Evolutionary conservation across 2,888 invertebrate species (phyloP), one percentile per base, ranked within the genome.

Genomic region (Noctua comes): DNA sequence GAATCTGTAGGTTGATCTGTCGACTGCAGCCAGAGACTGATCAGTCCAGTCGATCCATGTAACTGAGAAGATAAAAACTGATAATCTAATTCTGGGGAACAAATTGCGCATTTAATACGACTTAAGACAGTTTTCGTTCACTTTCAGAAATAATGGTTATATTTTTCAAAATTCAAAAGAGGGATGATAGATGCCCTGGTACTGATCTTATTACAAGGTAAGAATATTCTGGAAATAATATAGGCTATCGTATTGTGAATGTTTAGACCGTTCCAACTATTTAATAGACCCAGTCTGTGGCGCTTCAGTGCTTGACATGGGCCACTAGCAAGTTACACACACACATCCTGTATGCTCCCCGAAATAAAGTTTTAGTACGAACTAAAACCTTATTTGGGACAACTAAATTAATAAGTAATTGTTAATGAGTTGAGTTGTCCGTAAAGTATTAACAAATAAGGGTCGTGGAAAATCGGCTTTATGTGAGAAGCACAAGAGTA

Each of bases 151-250:
- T 97, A 59, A 96, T 97, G 97, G 94, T 97, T 2, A 96, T 97
- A 89, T 97, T 96, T 89, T 96, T 95, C 88, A 97, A 97, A 93
- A 96, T 97, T 83, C 96, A 96, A 83, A 96, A 96, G 86, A 93
- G 97, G 5, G 97, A 97, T 48, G 96, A 96, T 54, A 96, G 96
- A 72, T 94, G 95, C 0, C 93, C 91, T 24, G 94, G 93, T 0
- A 88, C 93, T 0, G 96, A 96, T 89, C 89, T 95, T 36, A 96
- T 97, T 89, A 95, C 96, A 62, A 95, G 97, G 97, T 96, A 83
- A 70, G 76, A 21, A n/a, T n/a, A n/a, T 64, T 36, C 31, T 6
- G 27, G 24, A 54, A 18, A 24, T 8, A 6, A 62, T 46, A 21
- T 16, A 66, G 16, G 68, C 11, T 43, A 16, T 36, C 11, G 31